Evolutionary conservation across 2,888 invertebrate genomes (phyloP).

Genomic region (Parnassius mnemosyne): DNA sequence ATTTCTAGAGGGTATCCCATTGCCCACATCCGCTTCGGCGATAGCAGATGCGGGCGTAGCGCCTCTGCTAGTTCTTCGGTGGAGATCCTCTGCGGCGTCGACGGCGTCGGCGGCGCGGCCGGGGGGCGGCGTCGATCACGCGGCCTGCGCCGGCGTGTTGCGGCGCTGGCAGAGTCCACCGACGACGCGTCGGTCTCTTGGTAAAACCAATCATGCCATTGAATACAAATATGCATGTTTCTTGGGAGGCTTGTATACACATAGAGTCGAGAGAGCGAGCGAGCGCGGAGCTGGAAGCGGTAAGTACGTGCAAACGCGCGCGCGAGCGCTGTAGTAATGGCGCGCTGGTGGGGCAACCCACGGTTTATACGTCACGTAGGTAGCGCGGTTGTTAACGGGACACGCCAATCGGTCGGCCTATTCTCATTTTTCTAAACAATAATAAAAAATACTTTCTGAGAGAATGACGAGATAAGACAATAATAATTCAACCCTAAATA

Average conservation of each 20-base stretch:
- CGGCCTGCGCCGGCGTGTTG: constrained; percentile 69
- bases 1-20: constrained; percentile 88
- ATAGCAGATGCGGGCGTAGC: constrained; percentile 82
- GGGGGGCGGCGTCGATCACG: constrained; percentile 72
- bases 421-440: constrained; percentile 77
- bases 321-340: constrained; percentile 77
- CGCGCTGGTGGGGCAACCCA: constrained; percentile 74
- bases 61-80: constrained; percentile 79
- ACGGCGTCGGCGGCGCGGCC: constrained; percentile 57
- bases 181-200: constrained; percentile 70
- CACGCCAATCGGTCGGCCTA: constrained; percentile 76
- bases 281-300: constrained; percentile 65
- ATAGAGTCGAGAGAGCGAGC: constrained; percentile 75
- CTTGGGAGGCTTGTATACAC: constrained; percentile 70
- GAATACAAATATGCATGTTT: constrained; percentile 75
- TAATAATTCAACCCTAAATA: constrained; percentile 23
- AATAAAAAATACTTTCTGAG: constrained; percentile 54
- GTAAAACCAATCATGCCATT: constrained; percentile 73
- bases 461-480: constrained; percentile 40
- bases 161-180: constrained; percentile 64
- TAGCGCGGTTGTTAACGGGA: constrained; percentile 77
- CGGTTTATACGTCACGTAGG: constrained; percentile 76
- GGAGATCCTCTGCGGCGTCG: constrained; percentile 74
- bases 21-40: constrained; percentile 81
- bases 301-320: constrained; percentile 75